Evolutionary conservation across 2,888 invertebrate species (phyloP).

Genomic region (Epistrophe grossulariae): DNA sequence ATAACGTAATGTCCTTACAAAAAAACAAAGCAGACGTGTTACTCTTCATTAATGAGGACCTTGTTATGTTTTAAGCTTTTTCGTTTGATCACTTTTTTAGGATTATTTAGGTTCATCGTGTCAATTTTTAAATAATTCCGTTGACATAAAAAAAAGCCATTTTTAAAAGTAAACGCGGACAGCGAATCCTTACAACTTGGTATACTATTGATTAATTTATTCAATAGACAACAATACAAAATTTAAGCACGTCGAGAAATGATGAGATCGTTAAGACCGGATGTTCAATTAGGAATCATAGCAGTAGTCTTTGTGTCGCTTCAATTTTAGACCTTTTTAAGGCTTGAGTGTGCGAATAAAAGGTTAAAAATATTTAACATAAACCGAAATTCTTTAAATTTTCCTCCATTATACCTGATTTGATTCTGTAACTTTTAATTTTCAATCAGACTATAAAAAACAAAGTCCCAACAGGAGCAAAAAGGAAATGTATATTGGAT

Average conservation of each 20-base stretch:
- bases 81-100: background rate
- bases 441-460: no score
- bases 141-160: background rate
- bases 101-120: background rate
- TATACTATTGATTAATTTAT: background rate
- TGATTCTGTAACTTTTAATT: no score
- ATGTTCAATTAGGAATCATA: background rate
- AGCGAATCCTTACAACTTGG: background rate
- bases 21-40: background rate
- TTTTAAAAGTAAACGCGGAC: background rate
- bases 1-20: background rate
- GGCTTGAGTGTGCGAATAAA: no score
- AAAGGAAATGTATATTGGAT: no score
- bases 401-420: no score
- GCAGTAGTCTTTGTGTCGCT: background rate
- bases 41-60: background rate
- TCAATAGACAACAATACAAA: background rate
- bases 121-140: background rate
- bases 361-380: no score
- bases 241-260: background rate
- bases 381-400: no score
- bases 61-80: background rate
- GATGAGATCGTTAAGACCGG: background rate
- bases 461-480: no score
- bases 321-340: no score